Evolutionary conservation across 92 coral and sea anemone species (phyloP), one percentile per base, ranked within the genome.

Genomic region (Meandrina meandrites): DNA sequence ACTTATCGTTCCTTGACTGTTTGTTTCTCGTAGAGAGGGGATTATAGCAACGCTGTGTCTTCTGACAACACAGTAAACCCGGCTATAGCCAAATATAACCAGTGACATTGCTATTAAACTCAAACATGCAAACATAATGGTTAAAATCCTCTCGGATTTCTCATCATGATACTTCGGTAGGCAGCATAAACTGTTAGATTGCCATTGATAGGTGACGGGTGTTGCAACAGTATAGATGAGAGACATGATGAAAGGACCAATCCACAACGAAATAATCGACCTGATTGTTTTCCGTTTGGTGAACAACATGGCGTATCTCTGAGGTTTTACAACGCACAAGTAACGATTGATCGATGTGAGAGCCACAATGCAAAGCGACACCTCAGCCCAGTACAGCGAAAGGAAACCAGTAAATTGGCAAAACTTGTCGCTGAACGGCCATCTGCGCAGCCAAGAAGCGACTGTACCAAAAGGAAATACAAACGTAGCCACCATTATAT

Each of bases 301-400:
- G 48, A 71, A 71, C 4, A 32, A 36, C 24, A 34, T 12, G 1
- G 47, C 9, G 76, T 71, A 71, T 5, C 15, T 34, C 6, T 36
- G 76, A 24, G 76, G 76, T 27, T 71, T 71, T 71, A 71, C 76
- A 34, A 34, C 76, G 45, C 76, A 71, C 15, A 71, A 34, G 31
- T 71, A 71, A 2, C 76, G 47, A 71, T 71, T 71, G 31, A 71
- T 71, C 76, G 76, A 71, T 4, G 76, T 34, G 76, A 71, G 76
- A 6, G 76, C 47, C 47, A 34, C 11, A 71, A 36, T 71, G 48
- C 13, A 71, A 71, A 36, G 24, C 45, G 76, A 71, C 9, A 71
- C 24, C 76, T 71, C 18, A 16, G 24, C 76, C 76, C 76, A 71
- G 24, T 16, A 66, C 18, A 27, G 30, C 35, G 71, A 66, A 66